Percentiles rank a stretch among this genome's conserved stretches.
Conservation (phyloP, 2,888 invertebrate genomes). For the Endomychus coccineus region DNA sequence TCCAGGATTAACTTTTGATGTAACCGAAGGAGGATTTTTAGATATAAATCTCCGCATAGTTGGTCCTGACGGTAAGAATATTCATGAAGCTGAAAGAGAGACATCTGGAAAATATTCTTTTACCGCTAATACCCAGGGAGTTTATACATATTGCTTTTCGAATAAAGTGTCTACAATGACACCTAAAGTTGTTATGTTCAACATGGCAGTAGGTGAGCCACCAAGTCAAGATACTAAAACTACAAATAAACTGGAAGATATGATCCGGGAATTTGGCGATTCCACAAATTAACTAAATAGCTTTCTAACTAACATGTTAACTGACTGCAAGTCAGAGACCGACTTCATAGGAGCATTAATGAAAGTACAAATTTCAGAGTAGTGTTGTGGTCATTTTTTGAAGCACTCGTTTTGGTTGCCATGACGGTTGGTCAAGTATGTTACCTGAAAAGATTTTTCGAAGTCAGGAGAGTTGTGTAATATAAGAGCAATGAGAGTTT, state of each 20-base stretch:
- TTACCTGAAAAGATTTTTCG: slow-evolving; percentile 98
- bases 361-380: slow-evolving; percentile 98
- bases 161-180: slow-evolving; percentile 99
- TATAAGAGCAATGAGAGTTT: too few relatives aligned
- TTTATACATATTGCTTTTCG: slow-evolving; percentile 95
- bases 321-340: slow-evolving; percentile 94
- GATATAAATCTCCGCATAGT: slow-evolving; percentile 96
- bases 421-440: slow-evolving; percentile 98
- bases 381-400: slow-evolving; percentile 97
- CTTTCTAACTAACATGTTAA: too few relatives aligned
- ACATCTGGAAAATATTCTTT: slow-evolving; percentile 97
- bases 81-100: slow-evolving; percentile 89
- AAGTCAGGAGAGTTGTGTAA: slow-evolving; percentile 95
- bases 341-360: slow-evolving; percentile 94
- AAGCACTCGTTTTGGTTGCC: slow-evolving; percentile 86
- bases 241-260: slow-evolving; percentile 90
- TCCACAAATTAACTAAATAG: too few relatives aligned
- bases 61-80: slow-evolving; percentile 84
- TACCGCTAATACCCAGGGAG: slow-evolving; percentile 82
- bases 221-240: slow-evolving; percentile 56
- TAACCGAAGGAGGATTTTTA: slow-evolving; percentile 97
- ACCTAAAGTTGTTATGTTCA: slow-evolving; percentile 96
- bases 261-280: slow-evolving; percentile 93
- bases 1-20: slow-evolving; percentile 92
- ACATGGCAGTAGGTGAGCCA: slow-evolving; percentile 83